Evolutionary conservation across 2,797 vertebrate genomes (phyloP).

Genomic region (Rallus crepitans): DNA sequence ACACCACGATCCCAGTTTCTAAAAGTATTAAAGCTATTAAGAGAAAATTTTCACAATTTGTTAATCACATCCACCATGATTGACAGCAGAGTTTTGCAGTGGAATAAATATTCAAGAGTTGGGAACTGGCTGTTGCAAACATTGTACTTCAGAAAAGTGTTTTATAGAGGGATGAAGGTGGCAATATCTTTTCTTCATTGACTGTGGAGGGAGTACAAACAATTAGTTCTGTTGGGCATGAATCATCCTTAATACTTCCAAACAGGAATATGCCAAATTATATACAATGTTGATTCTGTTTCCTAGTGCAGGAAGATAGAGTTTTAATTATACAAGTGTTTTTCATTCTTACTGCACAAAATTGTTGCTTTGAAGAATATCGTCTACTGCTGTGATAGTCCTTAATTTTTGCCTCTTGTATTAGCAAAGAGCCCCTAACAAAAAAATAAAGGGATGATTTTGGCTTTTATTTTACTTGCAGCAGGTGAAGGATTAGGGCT

Average conservation of each 20-base stretch:
- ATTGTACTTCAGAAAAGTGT: background rate
- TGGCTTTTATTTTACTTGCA: background rate
- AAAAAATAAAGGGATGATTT: background rate
- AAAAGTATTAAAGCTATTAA: conserved; percentile 20
- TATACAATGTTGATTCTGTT: background rate
- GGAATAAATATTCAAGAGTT: conserved; percentile 4
- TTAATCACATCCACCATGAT: background rate
- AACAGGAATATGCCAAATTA: conserved; percentile 37
- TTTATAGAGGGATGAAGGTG: background rate
- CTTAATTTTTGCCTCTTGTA: background rate
- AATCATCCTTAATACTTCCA: conserved; percentile 28
- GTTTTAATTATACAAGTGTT: conserved; percentile 4
- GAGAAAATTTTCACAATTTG: background rate
- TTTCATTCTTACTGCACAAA: conserved; percentile 17
- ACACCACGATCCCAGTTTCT: background rate
- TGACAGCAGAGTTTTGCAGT: background rate
- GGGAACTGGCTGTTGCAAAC: background rate
- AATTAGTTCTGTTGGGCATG: background rate
- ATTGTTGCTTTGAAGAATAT: background rate
- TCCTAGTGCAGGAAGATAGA: background rate
- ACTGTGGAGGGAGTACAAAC: background rate
- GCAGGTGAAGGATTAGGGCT: background rate
- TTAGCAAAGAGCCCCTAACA: background rate
- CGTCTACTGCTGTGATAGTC: background rate
- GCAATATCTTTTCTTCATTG: background rate